A percentile compares a stretch with the other conserved stretches of the same genome.
phyloP scores from a whole-genome alignment of 2,797 vertebrate species.

The Crypturellus tataupa region DNA sequence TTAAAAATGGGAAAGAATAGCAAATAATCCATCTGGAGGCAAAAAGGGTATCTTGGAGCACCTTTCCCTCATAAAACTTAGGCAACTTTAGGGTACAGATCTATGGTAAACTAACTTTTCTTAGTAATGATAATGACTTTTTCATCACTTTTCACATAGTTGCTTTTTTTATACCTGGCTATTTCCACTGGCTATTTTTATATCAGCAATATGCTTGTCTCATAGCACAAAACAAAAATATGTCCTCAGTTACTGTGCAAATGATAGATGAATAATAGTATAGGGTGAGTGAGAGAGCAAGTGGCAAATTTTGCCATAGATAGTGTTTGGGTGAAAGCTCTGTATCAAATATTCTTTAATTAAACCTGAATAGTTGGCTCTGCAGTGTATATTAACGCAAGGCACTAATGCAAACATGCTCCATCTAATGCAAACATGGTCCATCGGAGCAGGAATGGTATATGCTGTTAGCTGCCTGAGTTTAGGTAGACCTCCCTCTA shows the following conservation, averaged over 20 bases:
- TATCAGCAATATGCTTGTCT: not conserved
- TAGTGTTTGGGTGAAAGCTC: not conserved
- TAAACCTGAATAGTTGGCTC: not conserved
- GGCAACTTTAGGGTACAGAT: not conserved
- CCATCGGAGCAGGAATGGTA: not conserved
- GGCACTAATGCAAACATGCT: not conserved
- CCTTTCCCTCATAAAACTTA: not conserved
- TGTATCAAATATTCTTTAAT: not conserved
- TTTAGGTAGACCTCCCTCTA: not conserved
- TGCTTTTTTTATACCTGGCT: not conserved
- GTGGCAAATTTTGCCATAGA: not conserved
- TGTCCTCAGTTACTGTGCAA: not conserved
- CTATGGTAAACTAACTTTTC: not conserved
- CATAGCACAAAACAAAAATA: not conserved
- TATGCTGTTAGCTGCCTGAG: not conserved
- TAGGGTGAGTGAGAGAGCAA: not conserved
- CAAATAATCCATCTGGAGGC: not conserved
- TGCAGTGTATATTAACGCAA: fast-evolving
- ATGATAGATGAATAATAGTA: not conserved
- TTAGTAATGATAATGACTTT: not conserved
- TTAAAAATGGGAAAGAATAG: not conserved
- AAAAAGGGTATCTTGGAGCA: not conserved
- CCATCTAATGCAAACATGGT: not conserved
- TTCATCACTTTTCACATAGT: not conserved
- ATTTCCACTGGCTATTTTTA: not conserved